Conservation (phyloP, 2,113 vertebrate genomes). For the Oxygymnocypris stewartii region DNA sequence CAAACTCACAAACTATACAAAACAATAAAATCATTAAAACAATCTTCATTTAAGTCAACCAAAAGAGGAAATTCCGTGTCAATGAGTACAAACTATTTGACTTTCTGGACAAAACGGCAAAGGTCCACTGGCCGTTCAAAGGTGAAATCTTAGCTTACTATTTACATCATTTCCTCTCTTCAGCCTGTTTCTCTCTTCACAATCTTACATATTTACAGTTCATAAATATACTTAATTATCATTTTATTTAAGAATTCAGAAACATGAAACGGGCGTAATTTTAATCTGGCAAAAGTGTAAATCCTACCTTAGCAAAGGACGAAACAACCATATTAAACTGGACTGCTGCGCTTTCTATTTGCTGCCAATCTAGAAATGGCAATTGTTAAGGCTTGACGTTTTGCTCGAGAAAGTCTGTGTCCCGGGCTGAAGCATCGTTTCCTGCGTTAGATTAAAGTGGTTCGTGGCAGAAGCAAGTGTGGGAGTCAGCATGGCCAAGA, state of each 20-base stretch:
- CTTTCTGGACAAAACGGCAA: conserved; percentile 66
- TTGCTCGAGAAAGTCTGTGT: conserved; percentile 85
- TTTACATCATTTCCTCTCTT: conserved; percentile 37
- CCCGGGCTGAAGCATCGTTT: conserved; percentile 77
- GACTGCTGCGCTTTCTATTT: conserved; percentile 50
- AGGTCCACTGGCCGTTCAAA: conserved; percentile 46
- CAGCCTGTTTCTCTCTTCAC: conserved; percentile 55
- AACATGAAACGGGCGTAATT: conserved; percentile 54
- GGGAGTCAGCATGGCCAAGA: conserved; percentile 90
- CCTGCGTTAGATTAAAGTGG: conserved; percentile 85
- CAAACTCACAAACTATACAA: conserved; percentile 66
- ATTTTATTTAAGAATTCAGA: conserved; percentile 54
- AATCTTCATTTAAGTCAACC: conserved; percentile 66
- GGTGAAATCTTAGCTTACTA: conserved; percentile 45
- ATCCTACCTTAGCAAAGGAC: conserved; percentile 82
- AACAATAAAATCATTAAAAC: conserved; percentile 68
- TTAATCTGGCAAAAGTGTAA: conserved; percentile 66
- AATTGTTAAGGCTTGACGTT: conserved; percentile 85
- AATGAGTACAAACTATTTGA: conserved; percentile 59
- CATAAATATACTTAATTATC: conserved; percentile 78
- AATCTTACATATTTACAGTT: conserved; percentile 78
- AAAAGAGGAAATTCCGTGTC: conserved; percentile 55
- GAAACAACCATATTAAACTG: conserved; percentile 69
- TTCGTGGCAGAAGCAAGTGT: conserved; percentile 85
- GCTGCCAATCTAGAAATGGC: conserved; percentile 81